Percentiles rank a stretch among this genome's conserved stretches.
These are phyloP conservation scores for Nothocercus nigrocapillus DNA, from an alignment of 2,113 vertebrate genomes.

Conservation along the genomic window DNA sequence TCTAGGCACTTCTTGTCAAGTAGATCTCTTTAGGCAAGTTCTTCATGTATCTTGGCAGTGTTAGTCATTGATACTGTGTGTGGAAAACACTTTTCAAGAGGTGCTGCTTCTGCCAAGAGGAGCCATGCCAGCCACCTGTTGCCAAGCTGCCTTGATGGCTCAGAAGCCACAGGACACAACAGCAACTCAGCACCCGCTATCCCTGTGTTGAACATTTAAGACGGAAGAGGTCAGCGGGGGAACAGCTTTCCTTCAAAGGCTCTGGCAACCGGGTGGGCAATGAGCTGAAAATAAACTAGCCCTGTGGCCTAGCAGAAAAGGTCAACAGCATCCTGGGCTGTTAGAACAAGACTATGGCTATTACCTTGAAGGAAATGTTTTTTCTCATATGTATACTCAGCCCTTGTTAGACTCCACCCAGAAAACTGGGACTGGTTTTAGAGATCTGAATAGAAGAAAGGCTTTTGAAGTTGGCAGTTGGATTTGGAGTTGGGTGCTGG, in stretches of 20 bases:
- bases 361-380: neutral
- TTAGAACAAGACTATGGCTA: neutral
- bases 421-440: neutral
- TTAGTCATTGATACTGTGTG: rapidly evolving
- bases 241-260: neutral
- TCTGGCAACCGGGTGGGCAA: neutral
- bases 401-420: neutral
- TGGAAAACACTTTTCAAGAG: neutral
- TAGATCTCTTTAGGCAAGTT: rapidly evolving
- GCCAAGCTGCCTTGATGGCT: neutral
- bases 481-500: too few relatives aligned
- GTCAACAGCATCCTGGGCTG: neutral
- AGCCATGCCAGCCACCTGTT: neutral
- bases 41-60: neutral
- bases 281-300: neutral
- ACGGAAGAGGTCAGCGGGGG: neutral
- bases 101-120: neutral
- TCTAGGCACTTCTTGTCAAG: neutral
- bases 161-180: neutral
- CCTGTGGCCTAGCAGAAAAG: neutral
- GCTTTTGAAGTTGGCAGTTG: neutral
- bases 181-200: neutral
- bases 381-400: neutral
- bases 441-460: neutral
- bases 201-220: neutral